Conservation (phyloP, 2,113 vertebrate species). For the Aspidoscelis tigris region DNA sequence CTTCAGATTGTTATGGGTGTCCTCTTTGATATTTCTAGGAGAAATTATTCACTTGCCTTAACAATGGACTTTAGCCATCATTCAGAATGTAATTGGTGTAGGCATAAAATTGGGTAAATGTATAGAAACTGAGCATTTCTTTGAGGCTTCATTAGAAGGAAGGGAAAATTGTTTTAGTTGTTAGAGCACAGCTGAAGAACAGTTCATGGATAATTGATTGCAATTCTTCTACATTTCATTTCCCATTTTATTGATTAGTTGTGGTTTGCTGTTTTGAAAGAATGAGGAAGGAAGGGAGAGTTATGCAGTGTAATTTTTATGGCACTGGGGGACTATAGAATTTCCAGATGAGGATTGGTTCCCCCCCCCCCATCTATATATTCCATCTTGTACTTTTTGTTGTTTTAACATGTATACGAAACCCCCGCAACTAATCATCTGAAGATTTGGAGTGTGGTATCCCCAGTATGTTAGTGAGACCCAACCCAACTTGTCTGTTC, state of each 20-base stretch:
- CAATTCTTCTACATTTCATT: constrained; percentile 45
- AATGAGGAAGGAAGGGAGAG: neutral
- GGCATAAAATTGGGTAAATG: constrained; percentile 33
- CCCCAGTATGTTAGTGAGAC: too few species aligned
- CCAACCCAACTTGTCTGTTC: too few species aligned
- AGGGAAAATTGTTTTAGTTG: constrained; percentile 47
- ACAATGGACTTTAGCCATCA: constrained; percentile 46
- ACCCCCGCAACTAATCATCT: too few species aligned
- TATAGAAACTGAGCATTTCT: constrained; percentile 37
- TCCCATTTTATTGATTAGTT: constrained; percentile 52
- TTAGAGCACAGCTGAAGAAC: constrained; percentile 34
- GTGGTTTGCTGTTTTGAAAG: constrained; percentile 27
- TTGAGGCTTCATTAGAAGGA: constrained; percentile 31
- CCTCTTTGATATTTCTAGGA: constrained; percentile 24
- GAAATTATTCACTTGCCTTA: constrained; percentile 35
- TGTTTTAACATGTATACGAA: too few species aligned
- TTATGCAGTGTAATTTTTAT: neutral
- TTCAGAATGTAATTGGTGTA: constrained; percentile 46
- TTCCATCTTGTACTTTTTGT: too few species aligned
- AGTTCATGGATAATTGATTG: constrained; percentile 58
- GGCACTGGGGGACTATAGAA: neutral
- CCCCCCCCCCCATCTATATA: too few species aligned
- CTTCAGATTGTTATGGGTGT: constrained; percentile 14
- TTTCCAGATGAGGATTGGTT: neutral
- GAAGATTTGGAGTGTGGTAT: too few species aligned